Base-by-base conservation (phyloP, 2,888 invertebrate genomes). In the Megalurothrips usitatus region DNA sequence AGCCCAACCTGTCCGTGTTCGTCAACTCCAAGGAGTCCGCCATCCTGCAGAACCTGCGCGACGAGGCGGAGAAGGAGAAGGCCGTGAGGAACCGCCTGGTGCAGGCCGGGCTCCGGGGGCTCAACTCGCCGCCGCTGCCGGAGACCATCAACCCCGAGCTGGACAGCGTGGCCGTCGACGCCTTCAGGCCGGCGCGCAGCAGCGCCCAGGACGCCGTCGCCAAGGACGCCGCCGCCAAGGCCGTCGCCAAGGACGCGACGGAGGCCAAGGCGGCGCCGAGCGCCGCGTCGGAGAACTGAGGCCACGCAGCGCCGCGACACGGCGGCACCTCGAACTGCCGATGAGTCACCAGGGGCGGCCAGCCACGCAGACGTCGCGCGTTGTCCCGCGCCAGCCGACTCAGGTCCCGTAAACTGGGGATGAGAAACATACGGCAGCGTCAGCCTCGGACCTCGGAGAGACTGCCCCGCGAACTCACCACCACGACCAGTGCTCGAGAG, bases 21-120 rank as follows among this genome's bases (percentile, higher is more conserved):
- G 84, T 86, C 81, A 89, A 89, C 84, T 87, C 88, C 28, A 89
- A 89, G 83, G 89, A 85, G 81, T 85, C 85, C 6, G 83, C 85
- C 4, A 83, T 88, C 12, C 84, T 89, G 75, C 87, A 86, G 82
- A 84, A 85, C 26, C 84, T 88, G 43, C 84, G 88, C 81, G 87
- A 89, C 82, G 87, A 88, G 83, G 86, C 88, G 3, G 85, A 86
- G 80, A 87, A 86, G 82, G 83, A 85, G 68, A 75, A 12, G 23
- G 68, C 12, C 10, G 83, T 83, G 79, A 83, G 83, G n/a, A 81
- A 83, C 34, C 26, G 68, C 23, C 68, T 75, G 68, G 68, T 75
- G 26, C 68, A 26, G 68, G 68, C 68, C 23, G 68, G 68, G 23
- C 68, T 75, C 23, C 23, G 68, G 68, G 68, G 68, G 10, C 68